phyloP scores from a whole-genome alignment of 2,888 invertebrate genomes.

The Rugalucina vietnamica region DNA sequence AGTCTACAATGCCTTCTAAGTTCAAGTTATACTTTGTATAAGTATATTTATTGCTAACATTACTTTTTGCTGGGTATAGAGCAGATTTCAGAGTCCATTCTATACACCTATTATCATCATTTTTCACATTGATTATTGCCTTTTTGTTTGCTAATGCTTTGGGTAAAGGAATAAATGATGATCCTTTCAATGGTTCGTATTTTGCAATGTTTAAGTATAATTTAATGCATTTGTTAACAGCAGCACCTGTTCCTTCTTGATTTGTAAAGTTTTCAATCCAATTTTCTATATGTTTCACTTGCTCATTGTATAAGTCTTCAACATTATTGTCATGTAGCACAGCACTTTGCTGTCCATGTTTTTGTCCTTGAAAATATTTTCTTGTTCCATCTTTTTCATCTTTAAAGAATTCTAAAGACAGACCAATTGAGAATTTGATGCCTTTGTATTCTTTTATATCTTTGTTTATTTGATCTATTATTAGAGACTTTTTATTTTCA shows the following conservation, averaged over 20 bases:
- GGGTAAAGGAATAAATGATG: slow-evolving; percentile 39
- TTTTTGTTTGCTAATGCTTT: slow-evolving; percentile 39
- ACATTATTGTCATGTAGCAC: not conserved
- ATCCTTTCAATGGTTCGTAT: slow-evolving; percentile 41
- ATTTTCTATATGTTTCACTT: not conserved
- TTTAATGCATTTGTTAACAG: slow-evolving; percentile 16
- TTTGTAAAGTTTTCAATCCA: slow-evolving; percentile 42
- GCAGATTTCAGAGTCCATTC: slow-evolving; percentile 28
- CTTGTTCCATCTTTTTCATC: slow-evolving; percentile 15
- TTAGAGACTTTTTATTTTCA: slow-evolving; percentile 28
- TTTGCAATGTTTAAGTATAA: too few species aligned
- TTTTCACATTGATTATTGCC: slow-evolving; percentile 37
- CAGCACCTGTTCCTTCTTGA: not conserved
- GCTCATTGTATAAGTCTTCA: slow-evolving; percentile 9
- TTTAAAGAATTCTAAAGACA: slow-evolving; percentile 30
- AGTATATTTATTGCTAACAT: slow-evolving; percentile 15
- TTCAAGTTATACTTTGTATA: slow-evolving; percentile 22
- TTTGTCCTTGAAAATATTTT: slow-evolving; percentile 3
- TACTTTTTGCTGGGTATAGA: slow-evolving; percentile 21
- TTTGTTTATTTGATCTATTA: slow-evolving; percentile 12
- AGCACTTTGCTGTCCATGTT: slow-evolving; percentile 18
- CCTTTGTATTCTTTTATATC: not conserved
- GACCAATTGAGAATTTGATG: slow-evolving; percentile 3
- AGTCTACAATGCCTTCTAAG: slow-evolving; percentile 18
- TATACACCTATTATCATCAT: slow-evolving; percentile 30